Conservation (phyloP, 2,888 invertebrate genomes). For the Pristionchus exspectatus region DNA sequence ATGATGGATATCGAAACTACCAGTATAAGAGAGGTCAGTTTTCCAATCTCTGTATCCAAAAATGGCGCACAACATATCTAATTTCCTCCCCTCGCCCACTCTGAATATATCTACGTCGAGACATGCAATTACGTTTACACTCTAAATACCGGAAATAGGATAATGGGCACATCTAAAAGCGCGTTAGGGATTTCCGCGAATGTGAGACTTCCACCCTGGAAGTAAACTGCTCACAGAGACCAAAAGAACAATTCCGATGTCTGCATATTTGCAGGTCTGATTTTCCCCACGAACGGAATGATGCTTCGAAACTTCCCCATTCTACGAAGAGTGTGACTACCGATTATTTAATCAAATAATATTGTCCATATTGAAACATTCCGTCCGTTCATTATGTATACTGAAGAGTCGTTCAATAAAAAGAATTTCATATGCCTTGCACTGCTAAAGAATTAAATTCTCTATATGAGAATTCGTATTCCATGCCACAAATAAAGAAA, state of each 20-base stretch:
- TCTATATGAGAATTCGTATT: too few relatives aligned
- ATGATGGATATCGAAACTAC: not conserved
- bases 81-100: not conserved
- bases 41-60: too few relatives aligned
- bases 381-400: not conserved
- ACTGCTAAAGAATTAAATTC: too few relatives aligned
- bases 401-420: too few relatives aligned
- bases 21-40: not conserved
- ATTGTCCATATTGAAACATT: not conserved
- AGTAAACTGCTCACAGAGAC: too few relatives aligned
- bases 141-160: not conserved
- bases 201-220: too few relatives aligned
- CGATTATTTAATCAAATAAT: not conserved
- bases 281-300: not conserved
- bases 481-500: too few relatives aligned
- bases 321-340: constrained; percentile 6
- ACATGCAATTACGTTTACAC: not conserved
- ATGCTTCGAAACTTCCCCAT: constrained; percentile 17
- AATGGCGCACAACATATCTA: not conserved
- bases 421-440: too few relatives aligned
- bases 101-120: not conserved
- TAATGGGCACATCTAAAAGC: not conserved
- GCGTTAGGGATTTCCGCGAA: not conserved
- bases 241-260: too few relatives aligned
- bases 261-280: not conserved